Base-by-base conservation (phyloP, 1,140 invertebrate genomes). In the Camponotus floridanus region DNA sequence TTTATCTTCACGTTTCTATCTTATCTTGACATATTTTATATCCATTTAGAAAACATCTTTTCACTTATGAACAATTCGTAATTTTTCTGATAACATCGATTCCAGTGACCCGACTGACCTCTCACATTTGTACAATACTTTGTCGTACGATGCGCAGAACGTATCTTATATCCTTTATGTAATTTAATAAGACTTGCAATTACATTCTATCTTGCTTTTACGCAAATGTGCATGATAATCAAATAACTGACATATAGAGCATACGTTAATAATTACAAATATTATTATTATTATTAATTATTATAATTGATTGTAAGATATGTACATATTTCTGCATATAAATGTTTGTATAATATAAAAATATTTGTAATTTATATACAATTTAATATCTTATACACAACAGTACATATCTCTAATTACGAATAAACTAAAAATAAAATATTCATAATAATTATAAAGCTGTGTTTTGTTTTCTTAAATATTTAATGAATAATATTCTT, bases 401-500 rank as follows among this genome's bases (percentile, higher is more conserved):
- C 5, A 55, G 8, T n/a, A 55, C 1, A 39, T 73, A 51, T 70
- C n/a, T 45, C 1, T 26, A 39, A 71, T 13, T n/a, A 5, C 1
- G 0, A 0, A 42, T 70, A 70, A 2, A 55, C n/a, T n/a, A 57
- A 57, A 7, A 74, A 74, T 36, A 57, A 33, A 9, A 57, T 55
- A 57, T 36, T 74, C 36, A 59, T 26, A 57, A 15, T 36, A n/a
- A 39, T 39, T 59, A 74, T 26, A 39, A 74, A 26, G 15, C 1
- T 57, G 57, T 3, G 1, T 0, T 11, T 7, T 0, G 26, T 1
- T 57, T 74, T 39, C 5, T 48, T 48, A 51, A 48, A 74, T 61
- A 76, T 61, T 76, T 76, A 76, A 76, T 61, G 42, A 76, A 26
- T 1, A 59, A 5, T 21, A 2, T 59, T 26, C 15, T 57, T 26